Evolutionary conservation across 2,888 invertebrate genomes (phyloP), one percentile per base, ranked within the genome.

Genomic region (Hypena proboscidalis): DNA sequence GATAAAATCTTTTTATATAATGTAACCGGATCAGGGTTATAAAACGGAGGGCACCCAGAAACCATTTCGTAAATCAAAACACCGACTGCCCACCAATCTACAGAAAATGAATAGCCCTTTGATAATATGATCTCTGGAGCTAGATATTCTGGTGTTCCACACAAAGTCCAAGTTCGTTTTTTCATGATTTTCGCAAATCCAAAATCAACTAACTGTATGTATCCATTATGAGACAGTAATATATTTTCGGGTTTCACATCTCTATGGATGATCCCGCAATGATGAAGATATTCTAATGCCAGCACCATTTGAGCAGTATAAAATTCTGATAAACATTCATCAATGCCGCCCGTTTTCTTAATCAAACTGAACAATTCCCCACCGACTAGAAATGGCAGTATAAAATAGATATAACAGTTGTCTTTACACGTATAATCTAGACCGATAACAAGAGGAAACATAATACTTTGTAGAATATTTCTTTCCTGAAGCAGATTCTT

Each of bases 41-140:
- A 95, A 86, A 99, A 99, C 0, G 99, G 99, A 6, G 98, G 96
- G 81, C 94, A 95, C 0, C 99, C 99, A 2, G 96, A 94, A 27
- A 93, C 93, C 95, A 98, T 96, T 90, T 98, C 98, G 79, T 92
- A 98, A 23, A 97, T 91, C 4, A 98, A 88, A 0, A 98, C 93
- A 0, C 97, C 99, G 29, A 97, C 92, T 0, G 98, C 94, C 98
- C 98, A 99, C 97, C 98, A 99, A 75, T 99, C 99, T 0, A 97
- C 98, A 0, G 97, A 94, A 68, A 93, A 95, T 21, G 96, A 95
- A 84, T 99, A 98, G 0, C 98, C 98, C 80, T 96, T 97, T 20
- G 95, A 95, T 57, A 96, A 91, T 57, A 98, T 97, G 11, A 95
- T 94, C 86, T 98, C 98, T 0, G 97, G 97, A 0, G 99, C 98